phyloP scores from a whole-genome alignment of 2,797 vertebrate species.

The Amblyopsis hoosieri region DNA sequence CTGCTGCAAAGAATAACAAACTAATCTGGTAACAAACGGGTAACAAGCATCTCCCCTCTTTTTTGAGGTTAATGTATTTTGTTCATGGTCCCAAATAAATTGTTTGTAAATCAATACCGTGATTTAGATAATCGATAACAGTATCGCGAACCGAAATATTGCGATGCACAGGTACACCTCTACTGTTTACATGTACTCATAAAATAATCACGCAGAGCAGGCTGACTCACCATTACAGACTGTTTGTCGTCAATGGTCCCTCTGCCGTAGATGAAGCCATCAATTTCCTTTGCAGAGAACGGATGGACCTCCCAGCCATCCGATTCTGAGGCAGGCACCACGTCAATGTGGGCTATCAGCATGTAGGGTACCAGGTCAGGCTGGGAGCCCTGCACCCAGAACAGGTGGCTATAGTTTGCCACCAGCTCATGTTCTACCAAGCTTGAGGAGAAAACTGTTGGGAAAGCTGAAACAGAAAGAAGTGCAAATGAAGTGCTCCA shows the following conservation, averaged over 20 bases:
- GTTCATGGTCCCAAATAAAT: too few species aligned
- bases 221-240: constrained; percentile 81
- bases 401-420: constrained; percentile 89
- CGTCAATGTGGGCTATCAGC: constrained; percentile 94
- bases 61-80: too few species aligned
- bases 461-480: constrained; percentile 80
- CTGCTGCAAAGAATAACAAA: too few species aligned
- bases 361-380: constrained; percentile 84
- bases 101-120: too few species aligned
- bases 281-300: constrained; percentile 87
- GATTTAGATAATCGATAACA: too few species aligned
- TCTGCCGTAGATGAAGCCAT: constrained; percentile 93
- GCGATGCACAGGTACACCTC: too few species aligned
- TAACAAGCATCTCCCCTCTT: too few species aligned
- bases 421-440: constrained; percentile 88
- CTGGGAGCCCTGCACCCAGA: constrained; percentile 83
- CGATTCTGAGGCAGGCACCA: constrained; percentile 86
- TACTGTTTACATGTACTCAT: too few species aligned
- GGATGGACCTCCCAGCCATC: constrained; percentile 91
- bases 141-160: too few species aligned
- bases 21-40: too few species aligned
- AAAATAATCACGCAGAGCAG: too few species aligned
- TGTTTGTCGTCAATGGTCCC: constrained; percentile 93
- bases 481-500: neutral
- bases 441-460: constrained; percentile 85